phyloP scores from a whole-genome alignment of 2,113 vertebrate genomes.

The Lepus europaeus region DNA sequence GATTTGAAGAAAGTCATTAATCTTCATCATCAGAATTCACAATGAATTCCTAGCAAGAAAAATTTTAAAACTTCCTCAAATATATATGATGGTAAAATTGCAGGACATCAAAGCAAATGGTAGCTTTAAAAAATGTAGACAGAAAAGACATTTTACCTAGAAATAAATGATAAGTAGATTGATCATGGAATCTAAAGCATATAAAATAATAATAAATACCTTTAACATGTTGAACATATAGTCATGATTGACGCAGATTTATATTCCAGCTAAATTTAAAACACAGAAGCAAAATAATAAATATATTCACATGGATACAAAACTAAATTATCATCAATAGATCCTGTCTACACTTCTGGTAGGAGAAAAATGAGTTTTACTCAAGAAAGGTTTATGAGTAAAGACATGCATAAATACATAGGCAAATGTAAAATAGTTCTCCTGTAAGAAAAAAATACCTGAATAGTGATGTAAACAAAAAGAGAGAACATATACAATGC shows the following conservation, averaged over 20 bases:
- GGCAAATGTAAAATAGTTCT: background rate
- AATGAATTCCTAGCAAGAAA: background rate
- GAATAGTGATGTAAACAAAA: background rate
- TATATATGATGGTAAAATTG: background rate
- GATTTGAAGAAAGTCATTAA: background rate
- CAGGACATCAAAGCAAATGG: background rate
- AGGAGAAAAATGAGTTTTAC: background rate
- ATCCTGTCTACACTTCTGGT: background rate
- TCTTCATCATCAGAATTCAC: background rate
- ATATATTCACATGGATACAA: background rate
- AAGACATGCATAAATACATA: background rate
- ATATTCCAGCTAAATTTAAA: background rate
- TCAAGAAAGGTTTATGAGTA: background rate
- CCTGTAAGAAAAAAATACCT: background rate
- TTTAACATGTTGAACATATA: background rate
- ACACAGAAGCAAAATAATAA: background rate
- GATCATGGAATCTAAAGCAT: background rate
- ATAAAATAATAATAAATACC: background rate
- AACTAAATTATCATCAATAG: background rate
- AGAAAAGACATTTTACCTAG: background rate
- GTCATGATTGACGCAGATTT: background rate
- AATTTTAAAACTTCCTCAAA: background rate
- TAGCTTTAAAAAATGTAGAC: background rate
- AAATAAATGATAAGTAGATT: background rate
- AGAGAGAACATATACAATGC: background rate